phyloP scores from a whole-genome alignment of 2,888 invertebrate species.

The Eupithecia dodoneata region DNA sequence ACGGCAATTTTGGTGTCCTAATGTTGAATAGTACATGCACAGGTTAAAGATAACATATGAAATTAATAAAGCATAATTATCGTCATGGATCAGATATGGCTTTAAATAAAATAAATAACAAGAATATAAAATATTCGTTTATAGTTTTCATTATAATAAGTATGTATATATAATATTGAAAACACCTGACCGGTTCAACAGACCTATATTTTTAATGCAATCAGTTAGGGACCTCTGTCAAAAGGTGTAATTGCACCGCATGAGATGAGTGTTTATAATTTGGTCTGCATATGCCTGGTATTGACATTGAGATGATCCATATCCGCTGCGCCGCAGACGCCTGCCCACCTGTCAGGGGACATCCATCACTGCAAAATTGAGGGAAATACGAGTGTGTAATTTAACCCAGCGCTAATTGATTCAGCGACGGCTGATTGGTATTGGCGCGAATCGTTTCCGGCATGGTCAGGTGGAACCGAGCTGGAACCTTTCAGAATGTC shows the following conservation, averaged over 20 bases:
- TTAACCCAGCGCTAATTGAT: conserved; percentile 21
- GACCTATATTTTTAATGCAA: neutral
- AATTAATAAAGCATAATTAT: neutral
- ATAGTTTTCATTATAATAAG: neutral
- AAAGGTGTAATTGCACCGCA: neutral
- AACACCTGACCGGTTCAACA: no score
- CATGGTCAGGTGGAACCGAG: conserved; percentile 4
- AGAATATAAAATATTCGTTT: neutral
- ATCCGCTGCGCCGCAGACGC: neutral
- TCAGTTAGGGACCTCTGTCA: neutral
- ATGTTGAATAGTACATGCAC: neutral
- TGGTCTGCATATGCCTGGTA: neutral
- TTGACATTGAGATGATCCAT: neutral
- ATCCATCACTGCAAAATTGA: neutral
- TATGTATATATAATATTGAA: neutral
- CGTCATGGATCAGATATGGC: no score
- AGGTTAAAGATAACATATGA: neutral
- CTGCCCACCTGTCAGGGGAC: neutral
- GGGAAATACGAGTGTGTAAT: conserved; percentile 4
- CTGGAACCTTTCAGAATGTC: conserved; percentile 2
- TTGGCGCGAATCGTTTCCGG: conserved; percentile 2
- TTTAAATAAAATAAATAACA: no score
- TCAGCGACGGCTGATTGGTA: conserved; percentile 20
- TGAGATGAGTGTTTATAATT: neutral
- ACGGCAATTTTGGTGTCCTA: neutral